Base-by-base conservation (phyloP, 92 coral and sea anemone species). In the Epizoanthus ramosus region DNA sequence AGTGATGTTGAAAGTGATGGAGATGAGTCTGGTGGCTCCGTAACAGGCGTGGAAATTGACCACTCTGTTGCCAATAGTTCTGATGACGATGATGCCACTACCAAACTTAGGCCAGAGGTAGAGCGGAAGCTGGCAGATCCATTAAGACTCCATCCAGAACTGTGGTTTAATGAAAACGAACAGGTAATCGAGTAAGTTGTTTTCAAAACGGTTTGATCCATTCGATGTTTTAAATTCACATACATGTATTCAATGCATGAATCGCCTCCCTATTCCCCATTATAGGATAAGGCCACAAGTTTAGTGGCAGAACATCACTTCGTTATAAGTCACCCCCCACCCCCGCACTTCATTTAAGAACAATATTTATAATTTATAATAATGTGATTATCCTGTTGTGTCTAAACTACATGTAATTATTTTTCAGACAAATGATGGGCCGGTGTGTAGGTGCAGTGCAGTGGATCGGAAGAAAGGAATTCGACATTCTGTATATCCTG, bases 151-250 rank as follows among this genome's bases (percentile, higher is more conserved):
- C 96, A 94, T 84, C 92, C 93, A 54, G 99, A 96, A 64, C 82
- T 96, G 19, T 96, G 99, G 99, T 96, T 96, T 63, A 96, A 96
- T 88, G 99, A 94, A 59, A 71, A 77, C 17, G 98, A 92, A 87
- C 96, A 96, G 95, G 99, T 93, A 79, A 37, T 37, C 8, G 45
- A 19, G 0, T 43, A 33, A 45, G 19, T 61, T 31, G 53, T 58
- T 24, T 76, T 33, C 10, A 72, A 6, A 24, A 73, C 9, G 14
- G 6, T 73, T 50, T 1, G 54, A 50, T 50, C 54, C 54, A 50
- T 50, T 9, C 50, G 9, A 6, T 43, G 1, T 41, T 43, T 43
- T 43, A 7, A 43, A 43, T 1, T 43, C 50, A 43, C 8, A 1
- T 43, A 43, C 8, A 1, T 43, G 7, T 6, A 43, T 28, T 37